Conservation (phyloP, 2,888 invertebrate genomes). For the Xestia ashworthii region DNA sequence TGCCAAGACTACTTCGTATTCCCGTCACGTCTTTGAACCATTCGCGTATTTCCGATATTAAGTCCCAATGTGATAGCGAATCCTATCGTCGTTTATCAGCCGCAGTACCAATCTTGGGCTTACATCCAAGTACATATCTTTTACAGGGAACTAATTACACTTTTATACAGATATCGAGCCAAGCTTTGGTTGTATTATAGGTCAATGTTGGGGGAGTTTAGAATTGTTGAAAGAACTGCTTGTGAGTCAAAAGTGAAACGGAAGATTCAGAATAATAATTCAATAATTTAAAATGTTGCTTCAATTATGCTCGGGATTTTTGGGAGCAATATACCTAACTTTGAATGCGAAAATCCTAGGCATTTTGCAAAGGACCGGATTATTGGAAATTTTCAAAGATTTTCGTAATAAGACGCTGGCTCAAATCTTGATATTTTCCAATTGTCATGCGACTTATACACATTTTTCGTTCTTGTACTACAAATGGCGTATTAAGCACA, state of each 20-base stretch:
- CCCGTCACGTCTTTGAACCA: slow-evolving; percentile 23
- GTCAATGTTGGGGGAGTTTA: background rate
- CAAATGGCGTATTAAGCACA: background rate
- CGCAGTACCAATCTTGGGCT: slow-evolving; percentile 29
- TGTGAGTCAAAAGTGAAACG: background rate
- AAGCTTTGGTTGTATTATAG: slow-evolving; percentile 2
- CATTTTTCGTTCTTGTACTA: background rate
- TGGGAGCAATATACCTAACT: background rate
- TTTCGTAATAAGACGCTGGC: background rate
- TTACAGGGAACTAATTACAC: slow-evolving; percentile 33
- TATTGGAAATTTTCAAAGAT: background rate
- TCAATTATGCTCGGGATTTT: background rate
- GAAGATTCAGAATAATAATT: background rate
- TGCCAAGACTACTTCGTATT: background rate
- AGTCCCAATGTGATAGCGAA: slow-evolving; percentile 34
- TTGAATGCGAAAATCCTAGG: background rate
- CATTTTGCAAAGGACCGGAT: background rate
- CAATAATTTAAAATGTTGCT: background rate
- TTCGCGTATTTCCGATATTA: slow-evolving; percentile 44
- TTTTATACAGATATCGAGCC: slow-evolving; percentile 19
- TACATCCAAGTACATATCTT: slow-evolving; percentile 30
- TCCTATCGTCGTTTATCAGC: slow-evolving; percentile 34
- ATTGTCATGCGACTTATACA: background rate
- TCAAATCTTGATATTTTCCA: background rate
- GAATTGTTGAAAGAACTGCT: background rate